Evolutionary conservation across 2,113 vertebrate genomes (phyloP).

Genomic region (Eolophus roseicapilla): DNA sequence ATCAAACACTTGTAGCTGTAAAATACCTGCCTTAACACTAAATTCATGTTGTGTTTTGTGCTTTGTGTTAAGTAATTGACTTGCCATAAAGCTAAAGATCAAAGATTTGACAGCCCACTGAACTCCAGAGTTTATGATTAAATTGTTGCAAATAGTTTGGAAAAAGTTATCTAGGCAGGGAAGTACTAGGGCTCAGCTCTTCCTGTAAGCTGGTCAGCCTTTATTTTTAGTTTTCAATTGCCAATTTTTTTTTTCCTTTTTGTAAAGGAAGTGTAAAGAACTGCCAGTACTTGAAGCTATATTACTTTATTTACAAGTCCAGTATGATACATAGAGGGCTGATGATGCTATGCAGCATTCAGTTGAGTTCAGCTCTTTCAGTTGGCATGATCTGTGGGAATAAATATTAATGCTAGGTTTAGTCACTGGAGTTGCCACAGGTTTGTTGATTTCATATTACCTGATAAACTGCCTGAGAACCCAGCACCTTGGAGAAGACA

Average conservation of each 20-base stretch:
- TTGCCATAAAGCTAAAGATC: background rate
- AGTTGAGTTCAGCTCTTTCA: background rate
- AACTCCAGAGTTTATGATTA: background rate
- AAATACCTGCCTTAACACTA: background rate
- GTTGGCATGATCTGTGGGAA: background rate
- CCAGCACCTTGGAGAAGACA: background rate
- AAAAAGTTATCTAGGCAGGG: background rate
- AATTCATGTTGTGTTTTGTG: background rate
- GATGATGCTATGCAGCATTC: background rate
- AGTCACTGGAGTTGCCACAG: background rate
- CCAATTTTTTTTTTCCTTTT: constrained; percentile 22
- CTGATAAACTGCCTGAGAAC: background rate
- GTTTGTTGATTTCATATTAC: background rate
- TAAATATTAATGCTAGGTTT: background rate
- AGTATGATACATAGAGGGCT: background rate
- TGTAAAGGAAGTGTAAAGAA: constrained; percentile 45
- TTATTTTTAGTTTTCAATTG: constrained; percentile 62
- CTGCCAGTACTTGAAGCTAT: constrained; percentile 38
- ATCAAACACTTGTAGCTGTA: background rate
- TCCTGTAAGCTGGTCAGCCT: constrained; percentile 23
- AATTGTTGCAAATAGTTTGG: background rate
- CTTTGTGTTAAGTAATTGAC: background rate
- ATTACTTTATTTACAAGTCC: constrained; percentile 6
- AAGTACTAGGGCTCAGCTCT: constrained; percentile 15
- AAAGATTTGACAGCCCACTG: background rate